A percentile compares a stretch with the other conserved stretches of the same genome.
Evolutionary conservation across 2,888 invertebrate species (phyloP).

Genomic region (Leptarthrus brevirostris): DNA sequence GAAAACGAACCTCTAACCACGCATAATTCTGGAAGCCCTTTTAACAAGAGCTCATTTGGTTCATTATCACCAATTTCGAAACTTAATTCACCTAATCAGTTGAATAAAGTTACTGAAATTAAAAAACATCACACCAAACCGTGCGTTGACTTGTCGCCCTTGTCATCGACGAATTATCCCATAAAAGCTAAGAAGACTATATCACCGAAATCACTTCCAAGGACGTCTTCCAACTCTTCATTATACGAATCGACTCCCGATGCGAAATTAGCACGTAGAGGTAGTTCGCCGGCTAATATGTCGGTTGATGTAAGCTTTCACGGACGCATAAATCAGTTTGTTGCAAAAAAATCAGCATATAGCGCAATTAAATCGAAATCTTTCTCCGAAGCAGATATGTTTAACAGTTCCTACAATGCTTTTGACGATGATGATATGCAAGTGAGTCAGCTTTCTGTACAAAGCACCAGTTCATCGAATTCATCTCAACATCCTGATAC

Average conservation of each 20-base stretch:
- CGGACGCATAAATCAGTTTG: constrained; percentile 58
- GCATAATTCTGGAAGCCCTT: constrained; percentile 56
- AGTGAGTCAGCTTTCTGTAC: constrained; percentile 59
- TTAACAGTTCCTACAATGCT: constrained; percentile 31
- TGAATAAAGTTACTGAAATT: not conserved
- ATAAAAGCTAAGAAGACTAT: not conserved
- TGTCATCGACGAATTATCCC: constrained; percentile 21
- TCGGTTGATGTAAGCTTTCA: constrained; percentile 62
- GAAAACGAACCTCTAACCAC: not conserved
- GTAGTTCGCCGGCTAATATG: constrained; percentile 38
- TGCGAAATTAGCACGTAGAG: not conserved
- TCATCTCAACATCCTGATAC: constrained; percentile 59
- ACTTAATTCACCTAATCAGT: constrained; percentile 25
- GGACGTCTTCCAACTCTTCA: constrained; percentile 14
- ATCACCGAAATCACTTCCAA: constrained; percentile 22
- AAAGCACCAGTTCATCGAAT: constrained; percentile 60
- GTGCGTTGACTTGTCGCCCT: not conserved
- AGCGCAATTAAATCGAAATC: constrained; percentile 19
- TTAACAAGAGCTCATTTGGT: constrained; percentile 63
- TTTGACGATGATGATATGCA: constrained; percentile 61
- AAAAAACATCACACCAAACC: not conserved
- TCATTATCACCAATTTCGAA: constrained; percentile 64
- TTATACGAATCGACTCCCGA: constrained; percentile 26
- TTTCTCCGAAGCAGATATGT: constrained; percentile 20
- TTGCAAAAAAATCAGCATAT: constrained; percentile 35